Conservation (phyloP, 2,888 invertebrate genomes). For the Conus canariensis region DNA sequence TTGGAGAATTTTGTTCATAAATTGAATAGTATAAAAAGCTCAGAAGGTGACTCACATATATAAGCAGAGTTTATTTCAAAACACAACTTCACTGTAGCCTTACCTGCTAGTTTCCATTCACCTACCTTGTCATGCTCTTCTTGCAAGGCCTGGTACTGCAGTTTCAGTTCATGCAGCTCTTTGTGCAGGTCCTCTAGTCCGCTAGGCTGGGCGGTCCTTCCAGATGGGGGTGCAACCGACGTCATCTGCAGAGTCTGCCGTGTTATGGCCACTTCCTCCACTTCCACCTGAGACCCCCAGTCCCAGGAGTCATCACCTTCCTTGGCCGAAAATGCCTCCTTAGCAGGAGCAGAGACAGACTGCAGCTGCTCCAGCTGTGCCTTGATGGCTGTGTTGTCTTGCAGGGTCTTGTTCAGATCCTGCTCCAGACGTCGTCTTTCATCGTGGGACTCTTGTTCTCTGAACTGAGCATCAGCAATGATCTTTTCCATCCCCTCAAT, state of each 20-base stretch:
- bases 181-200: background rate
- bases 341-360: background rate
- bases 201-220: background rate
- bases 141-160: conserved; percentile 36
- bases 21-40: too few relatives aligned
- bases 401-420: conserved; percentile 40
- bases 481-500: conserved; percentile 52
- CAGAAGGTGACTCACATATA: too few relatives aligned
- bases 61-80: too few relatives aligned
- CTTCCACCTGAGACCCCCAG: conserved; percentile 41
- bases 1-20: too few relatives aligned
- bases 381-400: conserved; percentile 46
- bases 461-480: conserved; percentile 51
- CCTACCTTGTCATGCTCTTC: conserved; percentile 50
- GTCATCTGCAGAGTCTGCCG: conserved; percentile 38
- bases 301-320: conserved; percentile 30
- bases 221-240: background rate
- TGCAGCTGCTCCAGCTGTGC: conserved; percentile 38
- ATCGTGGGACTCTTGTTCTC: conserved; percentile 46
- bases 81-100: too few relatives aligned
- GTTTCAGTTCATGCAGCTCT: conserved; percentile 26
- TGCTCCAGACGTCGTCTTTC: conserved; percentile 41
- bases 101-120: too few relatives aligned
- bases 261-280: conserved; percentile 33
- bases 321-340: background rate